A percentile compares a stretch with the other conserved stretches of the same genome.
Evolutionary conservation across 53 echinoderm and acorn worm species (phyloP).

Genomic region (Echinometra lucunter): DNA sequence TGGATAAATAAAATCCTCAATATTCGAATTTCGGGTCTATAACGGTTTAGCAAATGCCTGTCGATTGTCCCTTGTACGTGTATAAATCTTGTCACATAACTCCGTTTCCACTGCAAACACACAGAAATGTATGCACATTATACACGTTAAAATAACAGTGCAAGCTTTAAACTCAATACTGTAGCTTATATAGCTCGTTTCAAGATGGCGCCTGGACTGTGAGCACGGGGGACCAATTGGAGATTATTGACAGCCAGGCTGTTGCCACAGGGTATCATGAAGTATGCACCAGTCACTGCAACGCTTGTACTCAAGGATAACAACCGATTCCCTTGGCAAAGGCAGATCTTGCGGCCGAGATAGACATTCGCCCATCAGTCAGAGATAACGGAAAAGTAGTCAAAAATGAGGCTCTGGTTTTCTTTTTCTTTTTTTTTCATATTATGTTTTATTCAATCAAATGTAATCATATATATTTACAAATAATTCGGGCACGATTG

Average conservation of each 20-base stretch:
- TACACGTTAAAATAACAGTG: no score
- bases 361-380: neutral
- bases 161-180: conserved; percentile 3
- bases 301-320: conserved; percentile 30
- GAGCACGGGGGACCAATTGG: conserved; percentile 41
- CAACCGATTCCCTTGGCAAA: conserved; percentile 35
- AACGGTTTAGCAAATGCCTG: no score
- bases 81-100: no score
- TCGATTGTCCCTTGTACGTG: no score
- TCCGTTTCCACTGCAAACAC: no score
- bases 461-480: no score
- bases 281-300: conserved; percentile 61
- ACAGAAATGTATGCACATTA: no score
- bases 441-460: no score
- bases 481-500: no score
- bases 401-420: neutral
- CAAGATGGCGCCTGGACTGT: conserved; percentile 49
- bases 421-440: neutral
- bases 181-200: neutral
- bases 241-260: conserved; percentile 57
- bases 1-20: no score
- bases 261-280: conserved; percentile 53
- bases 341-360: conserved; percentile 44
- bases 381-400: neutral
- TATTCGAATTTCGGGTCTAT: no score